A percentile compares a stretch with the other conserved stretches of the same genome.
These are phyloP conservation scores for Tenthredo notha DNA, from an alignment of 2,888 invertebrate species.

Conservation along the genomic window DNA sequence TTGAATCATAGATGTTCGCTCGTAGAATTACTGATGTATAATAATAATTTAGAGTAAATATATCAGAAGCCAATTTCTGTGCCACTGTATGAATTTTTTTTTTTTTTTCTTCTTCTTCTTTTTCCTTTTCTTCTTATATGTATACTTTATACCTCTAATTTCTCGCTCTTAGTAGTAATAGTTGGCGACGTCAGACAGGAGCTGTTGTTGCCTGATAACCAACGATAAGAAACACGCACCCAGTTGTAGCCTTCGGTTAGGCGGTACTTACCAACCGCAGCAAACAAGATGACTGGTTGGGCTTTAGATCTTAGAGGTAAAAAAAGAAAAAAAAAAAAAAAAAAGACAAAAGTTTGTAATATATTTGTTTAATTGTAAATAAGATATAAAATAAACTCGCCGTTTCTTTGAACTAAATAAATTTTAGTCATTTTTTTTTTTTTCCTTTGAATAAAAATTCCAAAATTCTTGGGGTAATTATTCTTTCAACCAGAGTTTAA, in stretches of 20 bases:
- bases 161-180: constrained; percentile 26
- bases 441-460: neutral
- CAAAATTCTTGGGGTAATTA: neutral
- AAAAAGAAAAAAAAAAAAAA: too few species aligned
- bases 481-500: neutral
- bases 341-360: neutral
- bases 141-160: constrained; percentile 7
- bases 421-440: neutral
- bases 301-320: neutral
- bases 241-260: constrained; percentile 13
- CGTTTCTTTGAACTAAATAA: neutral
- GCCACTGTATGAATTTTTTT: neutral
- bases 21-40: neutral
- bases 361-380: neutral
- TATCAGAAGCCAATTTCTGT: neutral
- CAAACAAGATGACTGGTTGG: constrained; percentile 18
- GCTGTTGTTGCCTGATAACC: constrained; percentile 38
- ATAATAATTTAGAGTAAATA: neutral
- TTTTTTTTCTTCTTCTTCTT: neutral
- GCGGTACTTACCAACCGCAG: constrained; percentile 32
- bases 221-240: constrained; percentile 45
- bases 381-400: neutral
- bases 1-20: neutral
- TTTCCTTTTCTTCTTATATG: neutral
- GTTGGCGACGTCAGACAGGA: constrained; percentile 21